Percentiles rank a stretch among this genome's conserved stretches.
Conservation (phyloP, 1,140 invertebrate genomes). For the Dinoponera quadriceps region DNA sequence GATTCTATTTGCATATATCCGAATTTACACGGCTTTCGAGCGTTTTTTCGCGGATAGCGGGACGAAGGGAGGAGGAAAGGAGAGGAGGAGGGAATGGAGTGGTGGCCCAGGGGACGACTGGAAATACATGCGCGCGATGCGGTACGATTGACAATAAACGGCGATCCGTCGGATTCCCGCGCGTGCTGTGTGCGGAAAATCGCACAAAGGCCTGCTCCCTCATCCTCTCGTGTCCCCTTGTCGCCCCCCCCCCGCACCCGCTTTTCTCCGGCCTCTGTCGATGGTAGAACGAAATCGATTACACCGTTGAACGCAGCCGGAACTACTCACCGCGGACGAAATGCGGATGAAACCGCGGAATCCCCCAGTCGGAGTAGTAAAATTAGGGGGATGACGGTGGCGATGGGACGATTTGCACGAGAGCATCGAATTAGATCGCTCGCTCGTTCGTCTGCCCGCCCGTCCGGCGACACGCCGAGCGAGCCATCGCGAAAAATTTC, state of each 20-base stretch:
- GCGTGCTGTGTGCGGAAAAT: slow-evolving; percentile 46
- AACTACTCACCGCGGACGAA: slow-evolving; percentile 51
- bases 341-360: slow-evolving; percentile 39
- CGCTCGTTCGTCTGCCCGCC: too few species aligned
- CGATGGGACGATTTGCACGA: not conserved
- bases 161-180: slow-evolving; percentile 44
- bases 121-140: slow-evolving; percentile 38
- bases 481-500: slow-evolving; percentile 13
- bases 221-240: not conserved
- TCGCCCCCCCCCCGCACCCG: not conserved
- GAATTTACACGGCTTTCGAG: slow-evolving; percentile 11
- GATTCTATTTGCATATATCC: slow-evolving; percentile 62
- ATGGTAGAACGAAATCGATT: slow-evolving; percentile 52
- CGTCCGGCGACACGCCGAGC: not conserved
- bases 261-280: not conserved
- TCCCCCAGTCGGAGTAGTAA: slow-evolving; percentile 28
- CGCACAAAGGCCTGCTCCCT: slow-evolving; percentile 32
- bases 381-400: slow-evolving; percentile 37
- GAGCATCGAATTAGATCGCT: slow-evolving; percentile 26
- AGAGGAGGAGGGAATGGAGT: not conserved
- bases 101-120: not conserved
- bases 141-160: slow-evolving; percentile 48
- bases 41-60: slow-evolving; percentile 31
- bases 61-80: not conserved
- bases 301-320: slow-evolving; percentile 52